These are phyloP conservation scores for Cyprinus carpio DNA, from an alignment of 2,113 vertebrate genomes.

Conservation along the genomic window DNA sequence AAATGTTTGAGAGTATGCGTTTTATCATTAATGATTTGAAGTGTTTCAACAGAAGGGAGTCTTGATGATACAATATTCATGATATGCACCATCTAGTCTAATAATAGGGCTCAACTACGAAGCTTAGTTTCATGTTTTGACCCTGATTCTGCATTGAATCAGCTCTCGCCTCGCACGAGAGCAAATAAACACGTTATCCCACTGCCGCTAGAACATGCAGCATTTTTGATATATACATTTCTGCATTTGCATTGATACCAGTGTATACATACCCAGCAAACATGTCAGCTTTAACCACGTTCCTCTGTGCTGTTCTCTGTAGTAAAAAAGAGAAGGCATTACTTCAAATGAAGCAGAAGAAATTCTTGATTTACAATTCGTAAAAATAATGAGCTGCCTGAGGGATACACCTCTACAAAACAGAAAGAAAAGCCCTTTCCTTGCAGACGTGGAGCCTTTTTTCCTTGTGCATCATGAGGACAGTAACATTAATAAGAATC, in stretches of 20 bases:
- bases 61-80: conserved; percentile 39
- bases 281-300: neutral
- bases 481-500: conserved; percentile 3
- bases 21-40: conserved; percentile 26
- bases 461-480: neutral
- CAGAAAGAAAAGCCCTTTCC: neutral
- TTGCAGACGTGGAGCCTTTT: neutral
- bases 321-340: conserved; percentile 6
- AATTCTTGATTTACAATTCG: conserved; percentile 41
- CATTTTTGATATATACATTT: conserved; percentile 27
- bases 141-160: conserved; percentile 22
- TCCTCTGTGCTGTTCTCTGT: neutral
- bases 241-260: conserved; percentile 17
- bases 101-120: conserved; percentile 21
- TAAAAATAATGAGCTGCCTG: conserved; percentile 34
- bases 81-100: conserved; percentile 21
- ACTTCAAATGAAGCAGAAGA: conserved; percentile 21
- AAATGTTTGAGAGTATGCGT: neutral
- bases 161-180: neutral
- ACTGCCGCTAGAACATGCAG: neutral
- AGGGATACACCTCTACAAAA: conserved; percentile 25
- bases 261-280: neutral
- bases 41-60: conserved; percentile 25
- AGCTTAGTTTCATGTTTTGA: conserved; percentile 21
- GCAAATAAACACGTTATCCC: neutral